Evolutionary conservation across 2,797 vertebrate species (phyloP).

Genomic region (Myotis pilosus): DNA sequence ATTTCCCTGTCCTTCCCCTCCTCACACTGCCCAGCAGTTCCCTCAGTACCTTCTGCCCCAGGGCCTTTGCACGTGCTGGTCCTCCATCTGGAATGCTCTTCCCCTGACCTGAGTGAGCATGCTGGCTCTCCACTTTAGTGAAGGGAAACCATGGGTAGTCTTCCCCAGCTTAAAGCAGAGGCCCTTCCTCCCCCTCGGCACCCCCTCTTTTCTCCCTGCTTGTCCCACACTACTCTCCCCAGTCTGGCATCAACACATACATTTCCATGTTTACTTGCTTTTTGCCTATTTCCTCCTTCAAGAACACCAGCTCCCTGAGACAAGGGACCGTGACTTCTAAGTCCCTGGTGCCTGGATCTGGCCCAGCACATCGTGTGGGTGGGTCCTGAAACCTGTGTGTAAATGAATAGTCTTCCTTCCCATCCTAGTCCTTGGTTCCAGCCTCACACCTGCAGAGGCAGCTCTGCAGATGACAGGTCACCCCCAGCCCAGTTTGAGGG

Average conservation of each 20-base stretch:
- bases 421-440: not conserved
- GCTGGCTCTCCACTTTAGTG: not conserved
- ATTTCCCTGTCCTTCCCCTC: not conserved
- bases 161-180: not conserved
- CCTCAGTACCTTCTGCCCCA: not conserved
- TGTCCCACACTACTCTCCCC: fast-evolving
- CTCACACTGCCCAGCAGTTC: too few species aligned
- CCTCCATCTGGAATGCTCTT: not conserved
- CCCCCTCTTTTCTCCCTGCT: not conserved
- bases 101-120: not conserved
- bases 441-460: not conserved
- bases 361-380: not conserved
- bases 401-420: not conserved
- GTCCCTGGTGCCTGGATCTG: not conserved
- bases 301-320: not conserved
- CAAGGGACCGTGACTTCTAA: not conserved
- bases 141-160: too few species aligned
- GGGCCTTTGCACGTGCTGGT: not conserved
- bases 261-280: not conserved
- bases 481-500: not conserved
- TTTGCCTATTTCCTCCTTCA: not conserved
- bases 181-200: fast-evolving
- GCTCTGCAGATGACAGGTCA: not conserved
- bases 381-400: not conserved
- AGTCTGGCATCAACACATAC: not conserved